phyloP scores from a whole-genome alignment of 64 coral and sea anemone genomes.

The Platygyra sinensis region DNA sequence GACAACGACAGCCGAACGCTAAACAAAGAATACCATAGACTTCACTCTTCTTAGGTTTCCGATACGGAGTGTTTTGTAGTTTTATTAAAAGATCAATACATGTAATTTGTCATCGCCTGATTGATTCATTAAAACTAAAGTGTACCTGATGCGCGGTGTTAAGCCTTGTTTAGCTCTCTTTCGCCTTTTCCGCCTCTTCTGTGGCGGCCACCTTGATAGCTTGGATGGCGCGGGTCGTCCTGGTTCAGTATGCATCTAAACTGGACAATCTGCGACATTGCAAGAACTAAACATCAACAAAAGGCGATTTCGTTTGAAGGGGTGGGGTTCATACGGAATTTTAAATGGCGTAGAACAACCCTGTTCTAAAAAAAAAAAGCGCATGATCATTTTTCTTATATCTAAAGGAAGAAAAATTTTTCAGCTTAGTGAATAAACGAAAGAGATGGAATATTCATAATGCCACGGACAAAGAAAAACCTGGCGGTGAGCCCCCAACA shows the following conservation, averaged over 20 bases:
- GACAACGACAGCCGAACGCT: neutral
- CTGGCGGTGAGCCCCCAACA: no score
- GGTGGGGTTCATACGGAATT: neutral
- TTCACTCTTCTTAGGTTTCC: neutral
- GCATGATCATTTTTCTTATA: no score
- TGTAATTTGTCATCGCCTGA: neutral
- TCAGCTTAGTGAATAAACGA: no score
- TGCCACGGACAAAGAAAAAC: no score
- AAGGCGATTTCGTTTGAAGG: neutral
- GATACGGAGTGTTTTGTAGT: no score
- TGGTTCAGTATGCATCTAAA: conserved; percentile 25
- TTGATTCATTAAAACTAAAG: neutral
- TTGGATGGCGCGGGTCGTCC: neutral
- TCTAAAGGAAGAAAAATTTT: no score
- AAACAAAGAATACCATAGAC: neutral
- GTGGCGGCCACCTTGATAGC: conserved; percentile 63
- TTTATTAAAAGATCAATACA: neutral
- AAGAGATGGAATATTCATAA: no score
- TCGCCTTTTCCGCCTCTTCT: conserved; percentile 29
- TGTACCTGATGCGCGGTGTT: neutral
- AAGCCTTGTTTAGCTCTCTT: neutral
- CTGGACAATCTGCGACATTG: neutral
- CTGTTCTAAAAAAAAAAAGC: no score
- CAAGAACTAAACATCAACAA: neutral
- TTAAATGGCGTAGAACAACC: no score